Conservation (phyloP, 2,888 invertebrate species). For the Andrena chrysosceles region DNA sequence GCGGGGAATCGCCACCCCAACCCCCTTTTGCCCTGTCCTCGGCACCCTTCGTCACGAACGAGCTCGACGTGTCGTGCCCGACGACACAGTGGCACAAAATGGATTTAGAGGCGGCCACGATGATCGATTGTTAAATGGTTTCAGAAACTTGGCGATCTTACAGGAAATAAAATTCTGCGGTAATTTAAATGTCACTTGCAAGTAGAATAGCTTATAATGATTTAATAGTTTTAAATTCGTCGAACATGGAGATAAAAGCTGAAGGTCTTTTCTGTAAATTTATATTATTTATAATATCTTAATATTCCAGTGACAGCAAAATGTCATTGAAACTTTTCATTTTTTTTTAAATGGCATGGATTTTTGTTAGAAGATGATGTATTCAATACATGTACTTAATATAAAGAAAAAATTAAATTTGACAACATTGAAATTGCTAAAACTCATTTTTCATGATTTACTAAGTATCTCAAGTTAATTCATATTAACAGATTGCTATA, state of each 20-base stretch:
- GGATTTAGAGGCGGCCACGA: constrained; percentile 11
- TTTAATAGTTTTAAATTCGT: not conserved
- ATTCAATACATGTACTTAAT: no score
- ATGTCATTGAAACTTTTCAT: no score
- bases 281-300: no score
- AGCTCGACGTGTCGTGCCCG: constrained; percentile 15
- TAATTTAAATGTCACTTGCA: not conserved
- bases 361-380: no score
- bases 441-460: no score
- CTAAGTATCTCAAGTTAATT: no score
- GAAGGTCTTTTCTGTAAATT: not conserved
- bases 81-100: constrained; percentile 44
- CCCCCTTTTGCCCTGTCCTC: constrained; percentile 28
- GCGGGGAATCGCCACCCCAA: constrained; percentile 19
- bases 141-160: not conserved
- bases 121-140: constrained; percentile 17
- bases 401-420: no score
- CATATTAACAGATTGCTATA: no score
- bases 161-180: not conserved
- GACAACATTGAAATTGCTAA: no score
- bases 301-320: no score
- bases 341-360: no score
- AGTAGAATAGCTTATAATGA: not conserved
- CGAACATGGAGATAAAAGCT: not conserved
- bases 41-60: constrained; percentile 47